Evolutionary conservation across 2,113 vertebrate species (phyloP), one percentile per base, ranked within the genome.

Genomic region (Geococcyx californianus): DNA sequence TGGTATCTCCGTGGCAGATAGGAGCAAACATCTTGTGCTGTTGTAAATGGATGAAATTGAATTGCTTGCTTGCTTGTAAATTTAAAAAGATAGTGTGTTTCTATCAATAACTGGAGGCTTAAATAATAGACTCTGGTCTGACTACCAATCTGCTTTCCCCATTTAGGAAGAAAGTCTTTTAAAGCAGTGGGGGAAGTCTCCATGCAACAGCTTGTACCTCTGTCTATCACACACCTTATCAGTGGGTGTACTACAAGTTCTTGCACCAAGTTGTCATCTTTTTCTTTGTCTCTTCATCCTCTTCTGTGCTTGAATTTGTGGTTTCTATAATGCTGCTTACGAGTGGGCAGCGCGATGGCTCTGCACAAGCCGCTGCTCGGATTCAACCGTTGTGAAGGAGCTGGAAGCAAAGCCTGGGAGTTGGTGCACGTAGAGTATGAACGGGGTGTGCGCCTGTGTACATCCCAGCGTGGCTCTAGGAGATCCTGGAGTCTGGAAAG

Each of bases 21-120:
- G 10, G 86, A 93, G 73, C 86, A 47, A 97, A 77, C 95, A 75
- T 87, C 86, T 92, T 84, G 73, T 40, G 92, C 92, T 56, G 76
- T 78, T 93, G 91, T 94, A 94, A 94, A 95, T 87, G 90, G 92
- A 81, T 28, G 64, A 89, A 85, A 96, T 64, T 44, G 93, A 94
- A 94, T 94, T 94, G 93, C 95, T 95, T 84, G 64, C 84, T 93
- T 91, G 94, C 93, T 96, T 94, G 95, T 97, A 97, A 96, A 97
- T 96, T 95, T 91, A 89, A 94, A 92, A 94, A 89, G 94, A 93
- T 94, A 93, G 73, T 2, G 9, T 89, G 80, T 89, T 97, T 95
- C 93, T 93, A 95, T 96, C 96, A 95, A 93, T 97, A 96, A 97
- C 95, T 1, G 0, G 86, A 40, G 73, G 72, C 64, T 94, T 95